Evolutionary conservation across 2,113 vertebrate genomes (phyloP), one percentile per base, ranked within the genome.

Genomic region (Myrmecobius fasciatus): DNA sequence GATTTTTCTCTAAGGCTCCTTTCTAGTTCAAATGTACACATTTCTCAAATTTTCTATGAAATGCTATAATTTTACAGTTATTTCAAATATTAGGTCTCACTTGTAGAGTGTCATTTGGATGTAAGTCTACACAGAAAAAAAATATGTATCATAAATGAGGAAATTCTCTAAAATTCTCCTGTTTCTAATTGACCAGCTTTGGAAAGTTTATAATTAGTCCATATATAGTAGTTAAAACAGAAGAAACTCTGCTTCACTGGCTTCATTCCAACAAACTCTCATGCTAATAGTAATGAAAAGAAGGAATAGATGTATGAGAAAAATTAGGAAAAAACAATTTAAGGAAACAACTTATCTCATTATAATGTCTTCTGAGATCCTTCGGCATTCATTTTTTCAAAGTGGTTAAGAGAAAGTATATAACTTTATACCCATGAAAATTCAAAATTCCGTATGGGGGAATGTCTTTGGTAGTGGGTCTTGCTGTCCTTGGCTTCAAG

Each of bases 271-370:
- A 95, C 47, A 96, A 96, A 51, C n/a, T 49, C 48, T 96, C 94
- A 92, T 96, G 90, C 91, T 51, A 28, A 25, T 51, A 92, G 93
- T 3, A 6, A 83, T 1, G 31, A 26, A 90, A 88, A 3, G 25
- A 92, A 43, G 92, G 95, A 93, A 54, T 31, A 67, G 53, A 90
- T 22, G 25, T 12, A 75, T 25, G 48, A 92, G 88, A 53, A 94
- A 95, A 96, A 94, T 75, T 75, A 95, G 93, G 91, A 91, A 92
- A 94, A 93, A n/a, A 43, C 25, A 51, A 53, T 88, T 52, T 75
- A 51, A 26, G 26, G 49, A 88, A 89, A 53, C 90, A 3, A 0
- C n/a, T 3, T 54, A 89, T 53, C 92, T 96, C 36, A 14, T 96
- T 47, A 93, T 5, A 53, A 95, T 93, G 83, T 2, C 25, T 67